Evolutionary conservation across 2,888 invertebrate species (phyloP).

Genomic region (Sminthurinus aureus): DNA sequence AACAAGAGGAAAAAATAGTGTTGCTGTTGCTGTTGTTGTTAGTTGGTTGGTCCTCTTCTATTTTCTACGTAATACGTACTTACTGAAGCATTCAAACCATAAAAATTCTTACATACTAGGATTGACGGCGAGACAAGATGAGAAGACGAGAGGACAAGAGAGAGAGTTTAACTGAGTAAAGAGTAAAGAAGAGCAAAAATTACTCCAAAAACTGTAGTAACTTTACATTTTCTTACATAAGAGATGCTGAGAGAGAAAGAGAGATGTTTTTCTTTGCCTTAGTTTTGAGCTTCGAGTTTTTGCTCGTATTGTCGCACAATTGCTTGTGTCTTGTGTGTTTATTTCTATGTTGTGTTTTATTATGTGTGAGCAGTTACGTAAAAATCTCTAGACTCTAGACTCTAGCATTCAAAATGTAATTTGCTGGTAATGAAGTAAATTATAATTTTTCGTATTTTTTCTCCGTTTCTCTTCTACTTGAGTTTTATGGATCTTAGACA

Average conservation of each 20-base stretch:
- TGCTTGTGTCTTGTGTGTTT: neutral
- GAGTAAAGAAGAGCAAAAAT: neutral
- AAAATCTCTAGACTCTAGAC: too few species aligned
- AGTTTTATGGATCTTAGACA: neutral
- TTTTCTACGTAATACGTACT: too few species aligned
- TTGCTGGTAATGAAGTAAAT: slow-evolving; percentile 10
- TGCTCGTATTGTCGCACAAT: neutral
- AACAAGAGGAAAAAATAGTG: neutral
- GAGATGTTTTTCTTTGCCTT: neutral
- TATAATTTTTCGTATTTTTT: neutral
- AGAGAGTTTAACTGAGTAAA: too few species aligned
- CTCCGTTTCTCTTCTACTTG: neutral
- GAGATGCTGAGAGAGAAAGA: neutral
- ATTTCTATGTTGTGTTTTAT: neutral
- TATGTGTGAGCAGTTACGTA: slow-evolving; percentile 2
- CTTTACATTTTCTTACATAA: neutral
- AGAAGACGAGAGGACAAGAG: too few species aligned
- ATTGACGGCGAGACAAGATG: neutral
- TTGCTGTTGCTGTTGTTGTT: neutral
- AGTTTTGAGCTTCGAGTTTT: neutral
- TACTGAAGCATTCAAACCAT: neutral
- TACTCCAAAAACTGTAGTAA: neutral
- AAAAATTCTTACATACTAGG: neutral
- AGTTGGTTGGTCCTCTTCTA: neutral
- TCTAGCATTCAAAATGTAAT: too few species aligned